Evolutionary conservation across 2,113 vertebrate genomes (phyloP), one percentile per base, ranked within the genome.

Genomic region (Myrmophylax atrothorax): DNA sequence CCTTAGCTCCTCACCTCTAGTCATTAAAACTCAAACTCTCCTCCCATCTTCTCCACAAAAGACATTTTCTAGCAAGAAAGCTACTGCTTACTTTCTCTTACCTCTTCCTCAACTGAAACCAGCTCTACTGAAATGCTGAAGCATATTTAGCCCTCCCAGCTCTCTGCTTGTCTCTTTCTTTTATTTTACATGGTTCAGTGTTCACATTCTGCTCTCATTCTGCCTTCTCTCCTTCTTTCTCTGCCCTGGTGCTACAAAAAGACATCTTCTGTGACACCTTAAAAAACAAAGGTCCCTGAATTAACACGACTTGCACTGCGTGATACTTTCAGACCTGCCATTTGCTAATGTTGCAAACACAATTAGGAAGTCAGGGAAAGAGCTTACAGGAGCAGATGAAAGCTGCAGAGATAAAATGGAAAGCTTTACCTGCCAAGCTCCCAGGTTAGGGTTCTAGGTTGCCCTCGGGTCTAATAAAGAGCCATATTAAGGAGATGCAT

Each of bases 201-300:
- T 91, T 96, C 95, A 92, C 87, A 91, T 91, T 96, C 92, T 87
- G 91, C 83, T 96, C 94, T 93, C 84, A 94, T 92, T 96, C 91
- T 87, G 87, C 83, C 96, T 92, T 70, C 69, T 85, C 87, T 88
- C 80, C 83, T 89, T 23, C 84, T 29, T 75, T 94, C 93, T 55
- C 76, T 90, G 64, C 82, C 91, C 74, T 26, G 5, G 70, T 18
- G 10, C 88, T 87, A 70, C 80, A 92, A 92, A 86, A 95, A 96
- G 76, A 86, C 88, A 93, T 88, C 85, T 81, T 87, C 73, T 46
- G 83, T 78, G 94, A 90, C 88, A 94, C 80, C 73, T 86, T 87
- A 75, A 90, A 89, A 38, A 44, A 70, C 82, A 74, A 77, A 60
- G 52, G 63, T 67, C n/a, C 1, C 47, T 60, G 85, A 90, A 93